phyloP scores from a whole-genome alignment of 2,113 vertebrate species.

The Mormyrus lacerda region DNA sequence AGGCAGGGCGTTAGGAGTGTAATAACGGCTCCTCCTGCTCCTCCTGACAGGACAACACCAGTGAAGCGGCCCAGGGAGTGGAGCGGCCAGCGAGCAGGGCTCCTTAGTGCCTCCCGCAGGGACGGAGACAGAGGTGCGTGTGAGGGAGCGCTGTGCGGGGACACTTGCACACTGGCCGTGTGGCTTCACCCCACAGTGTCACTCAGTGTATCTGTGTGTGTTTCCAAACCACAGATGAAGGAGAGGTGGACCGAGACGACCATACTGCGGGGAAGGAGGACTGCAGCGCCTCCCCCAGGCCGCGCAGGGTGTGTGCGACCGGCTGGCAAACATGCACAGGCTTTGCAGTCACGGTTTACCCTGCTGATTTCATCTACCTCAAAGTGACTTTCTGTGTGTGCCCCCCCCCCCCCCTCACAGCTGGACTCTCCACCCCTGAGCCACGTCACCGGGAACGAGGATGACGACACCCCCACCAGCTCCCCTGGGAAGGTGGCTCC shows the following conservation, averaged over 20 bases:
- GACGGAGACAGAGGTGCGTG: conserved; percentile 79
- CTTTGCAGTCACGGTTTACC: background rate
- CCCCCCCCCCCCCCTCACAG: conserved; percentile 31
- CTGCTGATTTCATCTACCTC: background rate
- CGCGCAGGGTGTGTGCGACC: conserved; percentile 49
- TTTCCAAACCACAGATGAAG: conserved; percentile 43
- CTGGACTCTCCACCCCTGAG: conserved; percentile 51
- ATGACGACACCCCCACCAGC: conserved; percentile 46
- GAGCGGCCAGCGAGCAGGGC: conserved; percentile 83
- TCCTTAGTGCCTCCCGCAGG: conserved; percentile 83
- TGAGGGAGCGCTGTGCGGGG: background rate
- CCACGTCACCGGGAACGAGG: conserved; percentile 52
- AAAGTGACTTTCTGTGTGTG: background rate
- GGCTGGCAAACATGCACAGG: conserved; percentile 44
- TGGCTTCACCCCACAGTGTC: background rate
- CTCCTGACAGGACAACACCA: conserved; percentile 75
- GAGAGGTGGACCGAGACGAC: conserved; percentile 53
- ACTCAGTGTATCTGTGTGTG: background rate
- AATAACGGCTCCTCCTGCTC: background rate
- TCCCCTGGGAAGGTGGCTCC: conserved; percentile 36
- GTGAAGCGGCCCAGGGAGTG: conserved; percentile 93
- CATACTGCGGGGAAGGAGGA: conserved; percentile 43
- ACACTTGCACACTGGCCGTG: background rate
- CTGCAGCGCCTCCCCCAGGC: conserved; percentile 49
- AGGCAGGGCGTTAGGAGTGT: background rate